Evolutionary conservation across 1,140 invertebrate species (phyloP), one percentile per base, ranked within the genome.

Genomic region (Drosophila virilis): DNA sequence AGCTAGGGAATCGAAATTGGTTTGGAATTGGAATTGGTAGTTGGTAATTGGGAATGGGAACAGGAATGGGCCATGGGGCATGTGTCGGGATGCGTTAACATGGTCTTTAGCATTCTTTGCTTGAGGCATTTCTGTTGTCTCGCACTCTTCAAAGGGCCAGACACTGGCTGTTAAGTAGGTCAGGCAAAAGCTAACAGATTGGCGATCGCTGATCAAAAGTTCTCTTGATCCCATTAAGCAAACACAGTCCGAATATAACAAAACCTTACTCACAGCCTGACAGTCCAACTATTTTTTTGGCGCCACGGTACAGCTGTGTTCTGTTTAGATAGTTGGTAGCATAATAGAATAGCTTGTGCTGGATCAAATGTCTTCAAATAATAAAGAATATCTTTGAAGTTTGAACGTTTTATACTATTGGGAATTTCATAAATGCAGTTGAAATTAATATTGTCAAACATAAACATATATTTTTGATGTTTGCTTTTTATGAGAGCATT

Each of bases 21-120:
- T 52, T 40, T 61, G 46, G 33, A n/a, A 64, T 48, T 55, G 22
- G 22, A 28, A 28, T 28, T 28, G 22, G 22, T 28, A 28, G 22
- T 28, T 28, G 42, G 28, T 38, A 46, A 50, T 68, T 58, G 57
- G 54, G 22, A 40, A 28, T 12, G 42, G 64, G 38, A 52, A 22
- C 17, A n/a, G 12, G 28, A 1, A 45, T 15, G 22, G 12, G 52
- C 7, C 51, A 38, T 28, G 38, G 54, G 37, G 32, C 51, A 38
- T 74, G 71, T 54, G 33, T 64, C 58, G 54, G 38, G 48, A 54
- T 58, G 22, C 35, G 52, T 51, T 43, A 45, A 58, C 46, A 54
- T 61, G 61, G 72, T 85, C 70, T 84, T 68, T 80, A 61, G 65
- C 51, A 67, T 65, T 60, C 74, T 73, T 73, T 68, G 54, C 51